Conservation (phyloP, 2,797 vertebrate species). For the Fistularia tabacaria region DNA sequence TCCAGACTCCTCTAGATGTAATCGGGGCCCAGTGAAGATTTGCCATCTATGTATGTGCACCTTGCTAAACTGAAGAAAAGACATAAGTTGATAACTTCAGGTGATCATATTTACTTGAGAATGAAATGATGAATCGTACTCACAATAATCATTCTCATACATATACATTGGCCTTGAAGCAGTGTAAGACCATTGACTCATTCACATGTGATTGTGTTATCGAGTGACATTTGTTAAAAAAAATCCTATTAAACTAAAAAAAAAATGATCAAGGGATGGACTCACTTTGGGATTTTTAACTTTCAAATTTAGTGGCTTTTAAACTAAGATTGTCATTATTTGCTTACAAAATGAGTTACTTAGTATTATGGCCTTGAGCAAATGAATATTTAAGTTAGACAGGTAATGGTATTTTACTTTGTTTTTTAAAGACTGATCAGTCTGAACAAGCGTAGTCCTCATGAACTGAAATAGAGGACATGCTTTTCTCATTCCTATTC, state of each 20-base stretch:
- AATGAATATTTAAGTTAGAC: slow-evolving; percentile 53
- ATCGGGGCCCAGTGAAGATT: too few species aligned
- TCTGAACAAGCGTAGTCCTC: slow-evolving; percentile 23
- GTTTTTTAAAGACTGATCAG: slow-evolving; percentile 36
- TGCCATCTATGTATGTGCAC: too few species aligned
- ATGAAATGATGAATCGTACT: too few species aligned
- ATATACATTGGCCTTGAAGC: too few species aligned
- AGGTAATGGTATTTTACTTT: slow-evolving; percentile 39
- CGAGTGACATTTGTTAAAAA: too few species aligned
- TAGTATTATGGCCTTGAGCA: slow-evolving; percentile 27
- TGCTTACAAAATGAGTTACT: slow-evolving; percentile 8
- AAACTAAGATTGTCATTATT: slow-evolving; percentile 9
- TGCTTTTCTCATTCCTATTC: slow-evolving; percentile 30
- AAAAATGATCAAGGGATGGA: slow-evolving; percentile 3
- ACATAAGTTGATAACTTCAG: too few species aligned
- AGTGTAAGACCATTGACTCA: too few species aligned
- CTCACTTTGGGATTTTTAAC: slow-evolving; percentile 3
- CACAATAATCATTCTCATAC: too few species aligned
- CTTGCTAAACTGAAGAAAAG: too few species aligned
- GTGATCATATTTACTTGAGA: too few species aligned
- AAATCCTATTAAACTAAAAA: neutral
- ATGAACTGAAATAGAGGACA: slow-evolving; percentile 23
- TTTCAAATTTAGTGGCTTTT: slow-evolving; percentile 12
- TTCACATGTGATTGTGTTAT: too few species aligned
- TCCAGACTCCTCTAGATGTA: too few species aligned